Base-by-base conservation (phyloP, 2,113 vertebrate species). In the Polypterus bichir region DNA sequence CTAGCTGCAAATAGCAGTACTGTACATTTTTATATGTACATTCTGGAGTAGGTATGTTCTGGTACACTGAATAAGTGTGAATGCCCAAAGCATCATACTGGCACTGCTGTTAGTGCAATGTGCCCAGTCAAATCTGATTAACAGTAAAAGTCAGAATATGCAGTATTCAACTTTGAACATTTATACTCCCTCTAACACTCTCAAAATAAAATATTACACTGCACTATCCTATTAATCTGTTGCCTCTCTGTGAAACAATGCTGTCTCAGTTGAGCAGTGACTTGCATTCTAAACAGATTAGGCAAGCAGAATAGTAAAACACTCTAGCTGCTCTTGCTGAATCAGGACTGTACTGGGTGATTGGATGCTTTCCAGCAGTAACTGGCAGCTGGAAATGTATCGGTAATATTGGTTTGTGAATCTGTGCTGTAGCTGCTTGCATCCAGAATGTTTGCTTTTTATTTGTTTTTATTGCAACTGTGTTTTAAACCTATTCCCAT, bases 281-380 rank as follows among this genome's bases (percentile, higher is more conserved):
- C 69, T 68, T 65, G 75, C 76, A 66, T 74, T 74, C 66, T 64
- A 67, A 86, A 82, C 58, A 77, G 78, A 72, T 79, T 74, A 75
- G 76, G 82, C 76, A 76, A 82, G 85, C 82, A 79, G 75, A 78
- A 80, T 80, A 76, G 75, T 44, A 64, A 75, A 74, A 83, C 59
- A 48, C 82, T 81, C 74, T 79, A 75, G 66, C 68, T 66, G 55
- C 72, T 77, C 78, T 83, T 89, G 86, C 87, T 92, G 90, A 92
- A 86, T 89, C 68, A 86, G 86, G 81, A 76, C 80, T 85, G 77
- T 80, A 81, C 81, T 84, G 80, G 83, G 83, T 77, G 77, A 79
- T 79, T 97, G 94, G 93, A 89, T 73, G 66, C 71, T 44, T 69
- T 89, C 93, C 93, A 95, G 88, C 71, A 77, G 72, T 76, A 77